Evolutionary conservation across 2,797 vertebrate species (phyloP).

Genomic region (Poecile montanus): DNA sequence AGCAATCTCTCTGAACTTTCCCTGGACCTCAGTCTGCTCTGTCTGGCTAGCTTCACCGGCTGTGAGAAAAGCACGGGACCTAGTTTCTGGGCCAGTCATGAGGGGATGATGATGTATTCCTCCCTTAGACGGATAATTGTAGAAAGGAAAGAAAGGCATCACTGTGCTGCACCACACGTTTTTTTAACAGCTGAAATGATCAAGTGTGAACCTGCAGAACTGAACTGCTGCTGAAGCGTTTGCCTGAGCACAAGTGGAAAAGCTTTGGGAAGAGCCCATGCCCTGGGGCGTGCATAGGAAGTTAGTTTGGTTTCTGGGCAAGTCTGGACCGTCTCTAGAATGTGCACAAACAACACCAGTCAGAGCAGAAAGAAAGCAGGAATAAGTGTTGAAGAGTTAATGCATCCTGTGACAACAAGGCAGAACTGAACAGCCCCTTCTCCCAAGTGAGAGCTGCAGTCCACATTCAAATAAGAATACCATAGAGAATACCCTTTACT

Average conservation of each 20-base stretch:
- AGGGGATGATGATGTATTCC: neutral
- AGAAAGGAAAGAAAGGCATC: neutral
- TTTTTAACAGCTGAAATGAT: neutral
- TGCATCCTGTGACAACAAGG: neutral
- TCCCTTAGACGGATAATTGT: neutral
- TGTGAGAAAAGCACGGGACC: neutral
- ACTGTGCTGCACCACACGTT: fast-evolving
- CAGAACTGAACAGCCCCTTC: neutral
- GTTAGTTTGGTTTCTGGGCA: neutral
- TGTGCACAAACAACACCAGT: neutral
- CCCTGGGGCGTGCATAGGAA: fast-evolving
- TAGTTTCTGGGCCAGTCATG: neutral
- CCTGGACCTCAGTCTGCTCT: neutral
- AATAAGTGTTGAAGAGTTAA: neutral
- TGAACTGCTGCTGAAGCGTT: neutral
- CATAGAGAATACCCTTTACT: neutral
- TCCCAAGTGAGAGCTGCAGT: neutral
- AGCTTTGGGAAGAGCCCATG: neutral
- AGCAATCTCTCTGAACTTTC: neutral
- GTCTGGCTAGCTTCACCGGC: neutral
- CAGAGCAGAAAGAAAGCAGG: neutral
- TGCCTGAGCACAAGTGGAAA: neutral
- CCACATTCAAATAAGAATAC: no score
- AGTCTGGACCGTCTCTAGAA: neutral
- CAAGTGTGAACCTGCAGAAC: neutral